Percentiles rank a stretch among this genome's conserved stretches.
These are phyloP conservation scores for Drosophila nannoptera DNA, from an alignment of 1,140 invertebrate genomes.

Conservation along the genomic window DNA sequence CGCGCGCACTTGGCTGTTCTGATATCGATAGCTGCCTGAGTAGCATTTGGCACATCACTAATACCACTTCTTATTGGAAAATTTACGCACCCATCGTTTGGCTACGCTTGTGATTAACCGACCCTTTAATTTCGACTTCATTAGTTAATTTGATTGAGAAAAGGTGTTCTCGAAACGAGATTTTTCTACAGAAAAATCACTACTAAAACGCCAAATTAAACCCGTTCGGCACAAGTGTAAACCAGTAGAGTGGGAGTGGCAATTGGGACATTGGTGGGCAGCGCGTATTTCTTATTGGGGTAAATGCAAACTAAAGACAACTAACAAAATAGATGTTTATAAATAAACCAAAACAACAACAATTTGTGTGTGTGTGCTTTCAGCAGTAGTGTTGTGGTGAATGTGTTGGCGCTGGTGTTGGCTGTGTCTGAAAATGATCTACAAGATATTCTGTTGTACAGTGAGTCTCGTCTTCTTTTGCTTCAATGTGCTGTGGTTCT, in stretches of 20 bases:
- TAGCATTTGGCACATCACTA: slow-evolving; percentile 25
- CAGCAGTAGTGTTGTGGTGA: slow-evolving; percentile 53
- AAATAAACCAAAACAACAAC: slow-evolving; percentile 41
- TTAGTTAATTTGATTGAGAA: neutral
- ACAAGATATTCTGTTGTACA: slow-evolving; percentile 70
- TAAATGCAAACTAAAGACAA: slow-evolving; percentile 40
- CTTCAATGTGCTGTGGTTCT: slow-evolving; percentile 76
- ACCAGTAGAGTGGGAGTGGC: slow-evolving; percentile 36
- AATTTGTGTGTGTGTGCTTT: slow-evolving; percentile 16
- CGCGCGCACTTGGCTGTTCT: neutral
- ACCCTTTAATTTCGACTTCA: slow-evolving; percentile 11
- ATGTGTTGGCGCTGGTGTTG: slow-evolving; percentile 72
- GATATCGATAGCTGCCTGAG: slow-evolving; percentile 30
- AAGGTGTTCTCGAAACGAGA: neutral
- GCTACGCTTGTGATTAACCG: slow-evolving; percentile 27
- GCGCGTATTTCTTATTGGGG: slow-evolving; percentile 57
- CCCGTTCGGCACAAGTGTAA: neutral
- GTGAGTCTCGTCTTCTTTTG: slow-evolving; percentile 69
- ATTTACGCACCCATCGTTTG: slow-evolving; percentile 35
- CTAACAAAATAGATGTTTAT: slow-evolving; percentile 40
- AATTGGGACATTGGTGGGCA: slow-evolving; percentile 37
- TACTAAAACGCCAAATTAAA: neutral
- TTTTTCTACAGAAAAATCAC: neutral
- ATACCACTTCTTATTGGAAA: slow-evolving; percentile 47
- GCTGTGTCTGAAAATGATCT: slow-evolving; percentile 74